Evolutionary conservation across 2,797 vertebrate species (phyloP).

Genomic region (Anguilla megastoma): DNA sequence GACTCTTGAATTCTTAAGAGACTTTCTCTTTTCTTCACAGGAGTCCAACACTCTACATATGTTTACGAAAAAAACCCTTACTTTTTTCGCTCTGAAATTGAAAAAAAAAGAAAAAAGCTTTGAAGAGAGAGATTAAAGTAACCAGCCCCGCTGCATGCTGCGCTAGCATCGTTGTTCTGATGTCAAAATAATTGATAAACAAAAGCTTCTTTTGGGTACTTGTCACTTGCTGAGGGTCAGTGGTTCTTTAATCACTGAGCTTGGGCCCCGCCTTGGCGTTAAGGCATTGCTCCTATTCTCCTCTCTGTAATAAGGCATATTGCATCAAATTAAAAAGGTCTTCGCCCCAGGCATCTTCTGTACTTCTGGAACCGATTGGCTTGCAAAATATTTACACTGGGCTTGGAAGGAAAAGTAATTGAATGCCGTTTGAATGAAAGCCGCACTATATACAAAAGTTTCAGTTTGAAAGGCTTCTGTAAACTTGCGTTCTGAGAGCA

Average conservation of each 20-base stretch:
- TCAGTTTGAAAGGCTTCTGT: conserved; percentile 68
- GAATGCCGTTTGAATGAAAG: conserved; percentile 72
- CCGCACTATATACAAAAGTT: conserved; percentile 64
- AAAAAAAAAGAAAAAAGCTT: conserved; percentile 67
- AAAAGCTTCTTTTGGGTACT: conserved; percentile 66
- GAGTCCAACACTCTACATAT: conserved; percentile 69
- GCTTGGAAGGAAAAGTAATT: conserved; percentile 74
- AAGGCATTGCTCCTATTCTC: conserved; percentile 44
- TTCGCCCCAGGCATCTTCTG: conserved; percentile 61
- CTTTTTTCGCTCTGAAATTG: conserved; percentile 65
- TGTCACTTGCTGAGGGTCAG: conserved; percentile 72
- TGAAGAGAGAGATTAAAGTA: conserved; percentile 74
- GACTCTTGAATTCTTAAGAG: conserved; percentile 67
- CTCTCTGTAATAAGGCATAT: conserved; percentile 60
- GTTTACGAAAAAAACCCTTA: conserved; percentile 74
- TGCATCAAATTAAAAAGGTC: conserved; percentile 63
- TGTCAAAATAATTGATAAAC: conserved; percentile 77
- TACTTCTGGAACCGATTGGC: conserved; percentile 73
- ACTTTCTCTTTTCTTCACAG: conserved; percentile 66
- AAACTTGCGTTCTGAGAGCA: conserved; percentile 67
- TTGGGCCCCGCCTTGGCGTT: conserved; percentile 52
- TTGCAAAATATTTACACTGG: conserved; percentile 78
- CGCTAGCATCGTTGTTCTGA: conserved; percentile 62
- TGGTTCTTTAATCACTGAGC: conserved; percentile 64
- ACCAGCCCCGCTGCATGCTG: conserved; percentile 60